A percentile compares a stretch with the other conserved stretches of the same genome.
Evolutionary conservation across 1,140 invertebrate genomes (phyloP).

Genomic region (Ganaspis sp.): DNA sequence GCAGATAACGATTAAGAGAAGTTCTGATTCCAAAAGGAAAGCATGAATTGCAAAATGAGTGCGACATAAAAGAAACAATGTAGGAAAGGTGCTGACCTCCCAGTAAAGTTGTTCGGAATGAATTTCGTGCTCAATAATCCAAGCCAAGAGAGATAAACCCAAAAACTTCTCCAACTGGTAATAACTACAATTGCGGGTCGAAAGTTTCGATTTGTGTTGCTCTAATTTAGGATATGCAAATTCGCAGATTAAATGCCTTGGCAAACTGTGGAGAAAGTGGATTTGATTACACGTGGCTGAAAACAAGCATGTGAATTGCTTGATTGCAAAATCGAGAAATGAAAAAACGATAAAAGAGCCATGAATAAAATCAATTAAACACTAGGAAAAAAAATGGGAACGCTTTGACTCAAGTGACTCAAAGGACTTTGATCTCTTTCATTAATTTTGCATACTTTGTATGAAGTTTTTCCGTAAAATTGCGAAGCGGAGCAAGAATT

Average conservation of each 20-base stretch:
- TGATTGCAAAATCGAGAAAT: too few species aligned
- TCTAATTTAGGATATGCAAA: not conserved
- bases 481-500: slow-evolving; percentile 9
- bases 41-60: too few species aligned
- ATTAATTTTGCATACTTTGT: slow-evolving; percentile 29
- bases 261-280: not conserved
- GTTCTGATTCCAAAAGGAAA: too few species aligned
- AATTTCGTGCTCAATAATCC: slow-evolving; percentile 19
- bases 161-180: not conserved
- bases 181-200: not conserved
- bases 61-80: not conserved
- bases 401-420: not conserved
- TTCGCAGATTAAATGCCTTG: not conserved
- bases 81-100: not conserved
- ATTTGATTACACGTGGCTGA: not conserved
- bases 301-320: not conserved
- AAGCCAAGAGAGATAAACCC: not conserved
- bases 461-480: slow-evolving; percentile 18
- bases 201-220: slow-evolving; percentile 20
- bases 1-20: too few species aligned
- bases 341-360: too few species aligned
- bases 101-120: not conserved
- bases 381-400: not conserved
- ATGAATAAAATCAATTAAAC: too few species aligned
- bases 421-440: slow-evolving; percentile 34